Percentiles rank a stretch among this genome's conserved stretches.
phyloP scores from a whole-genome alignment of 2,797 vertebrate genomes.

The Cynodonichthys magdalenae region DNA sequence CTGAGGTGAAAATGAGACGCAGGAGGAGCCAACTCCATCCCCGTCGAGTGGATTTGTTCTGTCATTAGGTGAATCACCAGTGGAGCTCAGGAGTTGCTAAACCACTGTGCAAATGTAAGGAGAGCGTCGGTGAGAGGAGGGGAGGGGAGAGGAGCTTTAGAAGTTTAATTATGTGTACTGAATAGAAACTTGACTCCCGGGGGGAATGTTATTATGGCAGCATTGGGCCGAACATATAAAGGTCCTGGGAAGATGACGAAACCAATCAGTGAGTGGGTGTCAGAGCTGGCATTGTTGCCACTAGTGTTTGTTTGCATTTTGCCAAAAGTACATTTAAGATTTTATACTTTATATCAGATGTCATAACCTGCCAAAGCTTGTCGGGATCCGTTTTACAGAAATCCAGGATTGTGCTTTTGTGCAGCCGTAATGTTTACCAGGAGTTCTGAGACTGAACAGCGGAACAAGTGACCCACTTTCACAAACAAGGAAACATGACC shows the following conservation, averaged over 20 bases:
- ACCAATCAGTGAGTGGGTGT: conserved; percentile 15
- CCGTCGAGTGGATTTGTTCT: conserved; percentile 51
- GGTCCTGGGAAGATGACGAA: conserved; percentile 26
- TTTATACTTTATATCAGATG: background rate
- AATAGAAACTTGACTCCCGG: conserved; percentile 65
- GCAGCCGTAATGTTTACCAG: conserved; percentile 43
- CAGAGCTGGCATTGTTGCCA: background rate
- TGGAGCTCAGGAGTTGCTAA: conserved; percentile 41
- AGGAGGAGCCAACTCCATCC: conserved; percentile 20
- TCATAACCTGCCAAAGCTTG: conserved; percentile 1
- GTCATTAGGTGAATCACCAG: conserved; percentile 65
- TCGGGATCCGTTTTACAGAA: background rate
- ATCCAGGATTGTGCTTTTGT: conserved; percentile 12
- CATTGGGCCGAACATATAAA: conserved; percentile 58
- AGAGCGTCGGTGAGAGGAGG: conserved; percentile 17
- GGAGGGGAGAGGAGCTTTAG: conserved; percentile 28
- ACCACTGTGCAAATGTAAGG: conserved; percentile 35
- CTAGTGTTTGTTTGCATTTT: conserved; percentile 6
- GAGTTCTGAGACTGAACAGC: conserved; percentile 47
- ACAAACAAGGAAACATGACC: conserved; percentile 66
- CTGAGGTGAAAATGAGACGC: conserved; percentile 49
- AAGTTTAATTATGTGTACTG: conserved; percentile 57
- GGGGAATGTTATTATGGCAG: conserved; percentile 46
- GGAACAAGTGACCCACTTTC: conserved; percentile 73
- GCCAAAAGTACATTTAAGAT: background rate